Conservation (phyloP, 2,888 invertebrate species). For the Neoaliturus tenellus region DNA sequence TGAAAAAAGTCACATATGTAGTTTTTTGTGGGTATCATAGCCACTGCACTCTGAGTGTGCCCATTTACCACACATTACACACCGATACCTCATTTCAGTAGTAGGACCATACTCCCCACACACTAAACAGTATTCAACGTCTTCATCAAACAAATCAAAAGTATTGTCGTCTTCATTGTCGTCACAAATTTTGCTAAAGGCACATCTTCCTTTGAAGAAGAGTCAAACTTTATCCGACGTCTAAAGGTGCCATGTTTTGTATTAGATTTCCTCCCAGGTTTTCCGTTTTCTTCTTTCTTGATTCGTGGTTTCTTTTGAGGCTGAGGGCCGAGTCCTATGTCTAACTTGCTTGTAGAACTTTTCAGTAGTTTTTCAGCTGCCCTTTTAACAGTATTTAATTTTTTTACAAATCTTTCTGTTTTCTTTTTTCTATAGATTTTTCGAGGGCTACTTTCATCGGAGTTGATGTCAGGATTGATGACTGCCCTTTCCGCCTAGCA, state of each 20-base stretch:
- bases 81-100: constrained; percentile 43
- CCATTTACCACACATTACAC: constrained; percentile 37
- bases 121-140: constrained; percentile 33
- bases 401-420: constrained; percentile 10
- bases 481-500: constrained; percentile 10
- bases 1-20: constrained; percentile 44
- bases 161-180: constrained; percentile 44
- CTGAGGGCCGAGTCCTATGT: constrained; percentile 3
- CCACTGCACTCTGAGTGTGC: constrained; percentile 47
- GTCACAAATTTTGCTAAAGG: constrained; percentile 13
- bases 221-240: constrained; percentile 27
- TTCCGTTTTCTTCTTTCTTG: background rate
- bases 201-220: constrained; percentile 31
- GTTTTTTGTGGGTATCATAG: background rate
- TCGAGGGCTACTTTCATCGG: constrained; percentile 36
- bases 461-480: constrained; percentile 32
- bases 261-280: background rate
- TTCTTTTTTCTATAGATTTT: constrained; percentile 15
- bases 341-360: constrained; percentile 1
- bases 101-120: constrained; percentile 38
- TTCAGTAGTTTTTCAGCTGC: constrained; percentile 34
- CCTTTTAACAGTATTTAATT: constrained; percentile 8
- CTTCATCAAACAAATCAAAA: background rate
- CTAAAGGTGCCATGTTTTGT: background rate
- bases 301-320: background rate